phyloP scores from a whole-genome alignment of 1,140 invertebrate genomes.

The Aphis gossypii region DNA sequence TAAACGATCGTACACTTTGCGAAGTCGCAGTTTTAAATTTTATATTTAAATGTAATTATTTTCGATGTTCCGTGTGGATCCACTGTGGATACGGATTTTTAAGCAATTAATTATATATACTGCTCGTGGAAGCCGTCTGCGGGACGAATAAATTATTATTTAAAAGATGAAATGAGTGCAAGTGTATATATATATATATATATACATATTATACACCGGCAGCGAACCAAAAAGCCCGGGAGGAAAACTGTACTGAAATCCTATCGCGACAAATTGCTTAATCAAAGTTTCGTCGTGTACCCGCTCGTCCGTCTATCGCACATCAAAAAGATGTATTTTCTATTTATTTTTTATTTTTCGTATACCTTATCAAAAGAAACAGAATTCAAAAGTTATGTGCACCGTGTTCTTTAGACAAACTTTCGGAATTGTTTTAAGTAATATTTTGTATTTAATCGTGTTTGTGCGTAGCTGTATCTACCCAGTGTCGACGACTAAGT shows the following conservation, averaged over 20 bases:
- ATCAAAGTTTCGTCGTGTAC: not conserved
- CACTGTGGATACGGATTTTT: not conserved
- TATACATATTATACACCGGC: too few species aligned
- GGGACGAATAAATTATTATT: not conserved
- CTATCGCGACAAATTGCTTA: not conserved
- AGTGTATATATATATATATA: too few species aligned
- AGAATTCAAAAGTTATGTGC: not conserved
- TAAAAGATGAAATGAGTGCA: not conserved
- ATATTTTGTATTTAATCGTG: not conserved
- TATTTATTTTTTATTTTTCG: not conserved
- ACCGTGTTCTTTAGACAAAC: not conserved
- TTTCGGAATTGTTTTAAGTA: not conserved
- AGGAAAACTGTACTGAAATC: not conserved
- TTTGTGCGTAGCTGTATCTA: not conserved
- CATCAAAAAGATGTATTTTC: not conserved
- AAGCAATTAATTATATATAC: not conserved
- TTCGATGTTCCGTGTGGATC: not conserved
- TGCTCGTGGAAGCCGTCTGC: not conserved
- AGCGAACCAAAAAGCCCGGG: not conserved
- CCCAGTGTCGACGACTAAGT: not conserved
- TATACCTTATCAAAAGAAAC: not conserved
- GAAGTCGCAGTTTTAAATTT: not conserved
- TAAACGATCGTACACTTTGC: not conserved
- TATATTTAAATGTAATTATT: not conserved
- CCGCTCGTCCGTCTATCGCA: too few species aligned